Conservation (phyloP, 92 coral and sea anemone species). For the Phymanthus crucifer region DNA sequence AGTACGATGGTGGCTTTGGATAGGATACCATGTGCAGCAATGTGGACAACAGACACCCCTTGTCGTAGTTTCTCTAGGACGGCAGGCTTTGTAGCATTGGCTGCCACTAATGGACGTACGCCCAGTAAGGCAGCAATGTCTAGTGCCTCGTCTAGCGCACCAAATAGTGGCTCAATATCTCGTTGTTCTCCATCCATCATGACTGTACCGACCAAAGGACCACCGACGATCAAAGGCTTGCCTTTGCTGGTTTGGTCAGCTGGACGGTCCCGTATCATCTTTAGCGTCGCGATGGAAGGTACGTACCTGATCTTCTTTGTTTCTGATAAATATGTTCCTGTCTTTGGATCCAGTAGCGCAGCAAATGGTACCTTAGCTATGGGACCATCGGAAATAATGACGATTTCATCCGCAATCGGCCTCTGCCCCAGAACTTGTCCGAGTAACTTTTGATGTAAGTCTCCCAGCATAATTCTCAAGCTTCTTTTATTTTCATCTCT, state of each 20-base stretch:
- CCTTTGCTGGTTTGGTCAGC: not conserved
- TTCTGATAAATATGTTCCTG: not conserved
- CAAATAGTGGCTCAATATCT: not conserved
- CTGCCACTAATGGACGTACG: too few species aligned
- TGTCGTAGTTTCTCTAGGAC: not conserved
- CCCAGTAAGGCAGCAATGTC: not conserved
- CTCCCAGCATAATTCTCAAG: not conserved
- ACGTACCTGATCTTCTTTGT: conserved; percentile 10
- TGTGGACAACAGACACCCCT: too few species aligned
- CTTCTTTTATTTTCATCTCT: not conserved
- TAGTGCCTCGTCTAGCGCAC: not conserved
- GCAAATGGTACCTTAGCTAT: conserved; percentile 11
- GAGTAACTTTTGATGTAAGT: not conserved
- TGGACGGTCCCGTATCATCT: not conserved
- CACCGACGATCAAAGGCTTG: conserved; percentile 13
- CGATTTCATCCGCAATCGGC: not conserved
- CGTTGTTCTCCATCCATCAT: not conserved
- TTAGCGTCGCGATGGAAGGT: not conserved
- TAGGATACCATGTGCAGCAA: too few species aligned
- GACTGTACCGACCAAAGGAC: conserved; percentile 2
- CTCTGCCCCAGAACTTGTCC: too few species aligned
- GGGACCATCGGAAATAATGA: conserved; percentile 22
- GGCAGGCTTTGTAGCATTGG: not conserved
- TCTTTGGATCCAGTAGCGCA: conserved; percentile 9
- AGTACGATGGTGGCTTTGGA: not conserved